Conservation (phyloP, 1,140 invertebrate genomes). For the Pogonus chalceus region DNA sequence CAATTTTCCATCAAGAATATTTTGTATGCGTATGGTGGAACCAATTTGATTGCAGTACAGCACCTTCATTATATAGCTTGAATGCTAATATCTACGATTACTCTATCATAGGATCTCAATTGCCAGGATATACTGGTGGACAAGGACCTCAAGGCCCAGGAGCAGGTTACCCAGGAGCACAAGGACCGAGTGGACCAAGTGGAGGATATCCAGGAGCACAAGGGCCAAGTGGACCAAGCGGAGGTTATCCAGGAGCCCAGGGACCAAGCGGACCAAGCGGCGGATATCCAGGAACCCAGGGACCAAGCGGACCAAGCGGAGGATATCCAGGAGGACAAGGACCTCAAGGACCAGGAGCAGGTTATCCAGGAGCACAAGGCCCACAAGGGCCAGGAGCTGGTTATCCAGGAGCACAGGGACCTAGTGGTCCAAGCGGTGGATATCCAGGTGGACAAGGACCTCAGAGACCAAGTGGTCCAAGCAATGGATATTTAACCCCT, state of each 20-base stretch:
- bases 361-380: slow-evolving; percentile 23
- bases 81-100: slow-evolving; percentile 74
- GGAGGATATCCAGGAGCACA: slow-evolving; percentile 45
- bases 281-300: slow-evolving; percentile 17
- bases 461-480: too few relatives aligned
- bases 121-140: slow-evolving; percentile 15
- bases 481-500: too few relatives aligned
- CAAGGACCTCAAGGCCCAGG: slow-evolving; percentile 13
- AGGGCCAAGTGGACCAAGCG: slow-evolving; percentile 43
- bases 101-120: slow-evolving; percentile 38
- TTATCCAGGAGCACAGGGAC: too few relatives aligned
- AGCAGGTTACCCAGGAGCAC: slow-evolving; percentile 26
- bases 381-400: too few relatives aligned
- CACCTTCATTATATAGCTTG: slow-evolving; percentile 56
- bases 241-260: slow-evolving; percentile 12
- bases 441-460: too few relatives aligned
- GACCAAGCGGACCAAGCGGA: slow-evolving; percentile 23
- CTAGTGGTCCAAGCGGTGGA: slow-evolving; percentile 21
- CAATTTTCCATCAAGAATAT: slow-evolving; percentile 75
- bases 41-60: slow-evolving; percentile 70
- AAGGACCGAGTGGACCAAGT: slow-evolving; percentile 42
- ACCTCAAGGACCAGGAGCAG: slow-evolving; percentile 31
- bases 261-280: slow-evolving; percentile 24
- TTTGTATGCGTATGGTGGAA: slow-evolving; percentile 87
- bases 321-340: too few relatives aligned